These are phyloP conservation scores for Scylla paramamosain DNA, from an alignment of 1,140 invertebrate species.

Conservation along the genomic window DNA sequence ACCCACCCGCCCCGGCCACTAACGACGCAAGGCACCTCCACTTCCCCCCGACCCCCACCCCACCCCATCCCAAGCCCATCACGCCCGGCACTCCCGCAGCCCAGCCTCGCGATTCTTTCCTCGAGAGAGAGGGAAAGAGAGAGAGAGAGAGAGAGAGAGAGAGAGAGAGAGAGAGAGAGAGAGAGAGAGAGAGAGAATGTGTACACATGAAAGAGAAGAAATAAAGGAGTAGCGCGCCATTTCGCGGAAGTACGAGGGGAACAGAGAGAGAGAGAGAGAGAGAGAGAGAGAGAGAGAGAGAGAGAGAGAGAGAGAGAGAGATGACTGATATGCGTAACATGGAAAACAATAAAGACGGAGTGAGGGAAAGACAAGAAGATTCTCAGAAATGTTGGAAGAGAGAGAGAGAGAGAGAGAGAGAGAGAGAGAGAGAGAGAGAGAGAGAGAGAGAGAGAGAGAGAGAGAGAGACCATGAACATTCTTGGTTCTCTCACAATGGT, in stretches of 20 bases:
- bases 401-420: neutral
- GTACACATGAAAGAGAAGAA: neutral
- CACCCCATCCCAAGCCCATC: neutral
- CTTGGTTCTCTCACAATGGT: neutral
- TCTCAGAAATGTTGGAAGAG: neutral
- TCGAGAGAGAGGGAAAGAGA: neutral
- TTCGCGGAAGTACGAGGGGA: too few relatives aligned
- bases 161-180: conserved; percentile 5
- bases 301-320: conserved; percentile 16
- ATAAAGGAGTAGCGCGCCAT: neutral
- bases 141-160: neutral
- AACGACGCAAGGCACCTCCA: neutral
- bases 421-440: neutral
- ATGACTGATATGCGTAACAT: neutral
- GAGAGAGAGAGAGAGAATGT: neutral
- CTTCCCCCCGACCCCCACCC: neutral
- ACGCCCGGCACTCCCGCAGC: too few relatives aligned
- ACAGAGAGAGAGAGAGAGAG: conserved; percentile 11
- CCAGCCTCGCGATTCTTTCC: neutral
- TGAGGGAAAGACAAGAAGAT: neutral
- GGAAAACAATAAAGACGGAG: neutral
- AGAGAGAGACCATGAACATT: too few relatives aligned
- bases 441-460: too few relatives aligned
- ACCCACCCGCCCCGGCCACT: neutral
- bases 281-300: conserved; percentile 20